These are phyloP conservation scores for Zaprionus nigranus DNA, from an alignment of 1,140 invertebrate species.

Conservation along the genomic window DNA sequence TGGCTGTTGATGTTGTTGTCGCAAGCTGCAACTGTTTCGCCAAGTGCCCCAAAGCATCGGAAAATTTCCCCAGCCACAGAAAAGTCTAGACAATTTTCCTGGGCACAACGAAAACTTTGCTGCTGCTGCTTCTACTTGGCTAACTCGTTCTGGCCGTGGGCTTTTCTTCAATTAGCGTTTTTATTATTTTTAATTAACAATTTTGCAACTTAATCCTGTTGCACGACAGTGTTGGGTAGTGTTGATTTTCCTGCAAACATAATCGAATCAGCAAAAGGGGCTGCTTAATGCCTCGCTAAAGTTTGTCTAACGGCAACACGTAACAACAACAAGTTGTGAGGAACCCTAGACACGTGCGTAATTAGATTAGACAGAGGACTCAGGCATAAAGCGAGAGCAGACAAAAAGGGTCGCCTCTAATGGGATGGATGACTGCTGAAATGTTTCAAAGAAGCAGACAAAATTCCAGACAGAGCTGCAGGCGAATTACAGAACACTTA, in stretches of 20 bases:
- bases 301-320: slow-evolving; percentile 69
- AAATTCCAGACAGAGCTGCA: slow-evolving; percentile 62
- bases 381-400: slow-evolving; percentile 15
- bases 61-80: slow-evolving; percentile 12
- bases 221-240: slow-evolving; percentile 36
- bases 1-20: slow-evolving; percentile 21
- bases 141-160: slow-evolving; percentile 47
- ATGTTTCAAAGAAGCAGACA: slow-evolving; percentile 54
- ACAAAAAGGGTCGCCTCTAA: slow-evolving; percentile 65
- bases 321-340: slow-evolving; percentile 26
- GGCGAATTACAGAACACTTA: slow-evolving; percentile 45
- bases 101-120: slow-evolving; percentile 54
- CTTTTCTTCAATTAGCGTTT: slow-evolving; percentile 80
- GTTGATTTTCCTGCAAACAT: slow-evolving; percentile 52
- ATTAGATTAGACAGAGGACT: slow-evolving; percentile 54
- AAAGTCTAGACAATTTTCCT: slow-evolving; percentile 57
- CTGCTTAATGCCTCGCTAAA: slow-evolving; percentile 61
- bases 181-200: slow-evolving; percentile 83
- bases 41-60: slow-evolving; percentile 59
- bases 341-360: slow-evolving; percentile 72
- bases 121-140: slow-evolving; percentile 6
- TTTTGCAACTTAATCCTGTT: slow-evolving; percentile 77
- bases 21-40: slow-evolving; percentile 54
- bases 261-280: slow-evolving; percentile 68
- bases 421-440: slow-evolving; percentile 60